Evolutionary conservation across 2,888 invertebrate species (phyloP).

Genomic region (Scotopteryx bipunctaria): DNA sequence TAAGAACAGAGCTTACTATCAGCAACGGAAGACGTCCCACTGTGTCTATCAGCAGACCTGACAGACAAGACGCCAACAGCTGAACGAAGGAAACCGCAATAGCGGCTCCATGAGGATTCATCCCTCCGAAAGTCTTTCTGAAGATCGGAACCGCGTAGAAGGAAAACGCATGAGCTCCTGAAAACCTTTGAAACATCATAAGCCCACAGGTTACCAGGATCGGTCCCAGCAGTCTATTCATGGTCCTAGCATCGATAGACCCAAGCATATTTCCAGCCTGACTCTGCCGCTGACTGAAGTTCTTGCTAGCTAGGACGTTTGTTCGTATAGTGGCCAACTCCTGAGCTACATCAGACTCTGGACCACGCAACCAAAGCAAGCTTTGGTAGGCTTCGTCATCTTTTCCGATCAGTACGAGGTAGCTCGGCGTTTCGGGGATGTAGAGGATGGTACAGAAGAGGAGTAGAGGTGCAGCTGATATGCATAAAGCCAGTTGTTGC

Average conservation of each 20-base stretch:
- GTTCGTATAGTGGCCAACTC: constrained; percentile 88
- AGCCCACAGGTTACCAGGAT: constrained; percentile 92
- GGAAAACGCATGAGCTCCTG: constrained; percentile 92
- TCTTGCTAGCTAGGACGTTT: constrained; percentile 84
- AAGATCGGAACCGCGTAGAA: constrained; percentile 95
- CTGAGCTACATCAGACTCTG: constrained; percentile 89
- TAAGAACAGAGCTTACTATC: constrained; percentile 91
- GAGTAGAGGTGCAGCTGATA: constrained; percentile 90
- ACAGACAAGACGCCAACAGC: constrained; percentile 91
- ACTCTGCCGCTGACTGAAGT: constrained; percentile 75
- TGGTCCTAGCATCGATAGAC: constrained; percentile 72
- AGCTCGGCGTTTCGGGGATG: constrained; percentile 95
- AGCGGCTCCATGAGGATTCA: constrained; percentile 92
- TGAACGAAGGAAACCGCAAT: constrained; percentile 94
- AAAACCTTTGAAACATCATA: constrained; percentile 94
- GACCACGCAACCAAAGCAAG: constrained; percentile 92
- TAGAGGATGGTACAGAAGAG: constrained; percentile 89
- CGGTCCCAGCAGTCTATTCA: constrained; percentile 85
- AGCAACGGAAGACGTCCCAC: constrained; percentile 92
- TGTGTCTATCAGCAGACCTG: constrained; percentile 92
- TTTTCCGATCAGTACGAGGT: constrained; percentile 89
- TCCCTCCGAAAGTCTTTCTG: constrained; percentile 90
- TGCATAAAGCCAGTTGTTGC: constrained; percentile 92
- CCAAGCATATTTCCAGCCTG: constrained; percentile 71
- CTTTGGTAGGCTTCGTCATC: constrained; percentile 86